A percentile compares a stretch with the other conserved stretches of the same genome.
phyloP scores from a whole-genome alignment of 2,797 vertebrate species.

The Pseudocheirus occidentalis region DNA sequence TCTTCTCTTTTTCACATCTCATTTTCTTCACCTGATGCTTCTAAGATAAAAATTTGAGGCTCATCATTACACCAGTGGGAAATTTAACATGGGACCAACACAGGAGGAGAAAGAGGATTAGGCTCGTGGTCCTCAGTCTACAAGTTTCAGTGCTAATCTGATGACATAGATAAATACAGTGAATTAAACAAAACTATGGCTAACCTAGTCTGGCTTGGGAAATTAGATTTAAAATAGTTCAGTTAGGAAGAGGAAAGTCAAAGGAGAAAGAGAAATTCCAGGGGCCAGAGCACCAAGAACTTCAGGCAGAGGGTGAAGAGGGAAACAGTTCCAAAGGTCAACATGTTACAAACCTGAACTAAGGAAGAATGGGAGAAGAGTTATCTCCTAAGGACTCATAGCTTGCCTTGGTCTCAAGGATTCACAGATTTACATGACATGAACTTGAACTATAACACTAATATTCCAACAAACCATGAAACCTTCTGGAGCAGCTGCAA shows the following conservation, averaged over 20 bases:
- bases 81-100: neutral
- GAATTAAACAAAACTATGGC: neutral
- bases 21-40: neutral
- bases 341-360: neutral
- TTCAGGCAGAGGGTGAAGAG: neutral
- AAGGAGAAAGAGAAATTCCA: neutral
- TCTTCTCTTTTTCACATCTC: neutral
- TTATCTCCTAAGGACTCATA: neutral
- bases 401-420: neutral
- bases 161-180: neutral
- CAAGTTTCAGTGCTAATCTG: neutral
- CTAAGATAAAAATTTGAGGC: neutral
- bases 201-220: neutral
- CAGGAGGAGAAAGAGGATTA: neutral
- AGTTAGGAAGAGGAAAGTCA: neutral
- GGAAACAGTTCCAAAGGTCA: neutral
- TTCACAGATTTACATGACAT: neutral
- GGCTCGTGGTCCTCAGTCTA: neutral
- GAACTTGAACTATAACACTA: constrained; percentile 37
- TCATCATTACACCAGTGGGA: neutral
- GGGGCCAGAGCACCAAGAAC: neutral
- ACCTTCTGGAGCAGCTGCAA: neutral
- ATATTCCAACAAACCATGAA: neutral
- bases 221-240: neutral
- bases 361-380: neutral